Base-by-base conservation (phyloP, 2,888 invertebrate genomes). In the Drosophila formosana region DNA sequence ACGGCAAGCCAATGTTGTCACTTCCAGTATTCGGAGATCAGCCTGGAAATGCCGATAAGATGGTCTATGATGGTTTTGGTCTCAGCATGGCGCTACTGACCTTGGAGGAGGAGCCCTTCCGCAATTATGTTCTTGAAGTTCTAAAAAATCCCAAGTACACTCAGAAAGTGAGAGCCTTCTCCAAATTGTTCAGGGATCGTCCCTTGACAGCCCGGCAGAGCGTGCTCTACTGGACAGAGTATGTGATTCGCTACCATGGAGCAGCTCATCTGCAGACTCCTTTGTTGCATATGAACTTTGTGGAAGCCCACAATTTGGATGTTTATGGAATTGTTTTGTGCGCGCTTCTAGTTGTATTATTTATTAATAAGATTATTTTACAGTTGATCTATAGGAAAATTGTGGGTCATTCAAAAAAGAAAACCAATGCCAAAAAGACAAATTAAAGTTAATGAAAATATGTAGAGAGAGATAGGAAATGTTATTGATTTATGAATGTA, bases 171-270 rank as follows among this genome's bases (percentile, higher is more conserved):
- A 89, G 91, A 70, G 86, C 91, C 58, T 78, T 93, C n/a, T 93
- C 94, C 0, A 53, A 60, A 5, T 90, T 93, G 34, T 94, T 93
- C 77, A 93, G 92, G 66, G 94, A 94, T 83, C 92, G 94, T 34
- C 94, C 94, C 0, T 80, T 93, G 88, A 92, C 82, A 30, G 92
- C 94, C 0, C 83, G 93, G 26, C 92, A 94, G 62, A 93, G 92
- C 0, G 93, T 94, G 0, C 91, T 93, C 69, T 94, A 89, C 81
- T 94, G 94, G 94, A 91, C 93, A 7, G 94, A 94, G 70, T 94
- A 94, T 80, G 93, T 94, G 0, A 90, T 94, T 5, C 91, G 94
- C 32, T 91, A 94, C 82, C 93, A 93, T 66, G 94, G 94, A 26
- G 93, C 94, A 0, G 81, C 90, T 1, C 93, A 92, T 63, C 91